These are phyloP conservation scores for Epinephelus moara DNA, from an alignment of 2,113 vertebrate genomes.

Conservation along the genomic window DNA sequence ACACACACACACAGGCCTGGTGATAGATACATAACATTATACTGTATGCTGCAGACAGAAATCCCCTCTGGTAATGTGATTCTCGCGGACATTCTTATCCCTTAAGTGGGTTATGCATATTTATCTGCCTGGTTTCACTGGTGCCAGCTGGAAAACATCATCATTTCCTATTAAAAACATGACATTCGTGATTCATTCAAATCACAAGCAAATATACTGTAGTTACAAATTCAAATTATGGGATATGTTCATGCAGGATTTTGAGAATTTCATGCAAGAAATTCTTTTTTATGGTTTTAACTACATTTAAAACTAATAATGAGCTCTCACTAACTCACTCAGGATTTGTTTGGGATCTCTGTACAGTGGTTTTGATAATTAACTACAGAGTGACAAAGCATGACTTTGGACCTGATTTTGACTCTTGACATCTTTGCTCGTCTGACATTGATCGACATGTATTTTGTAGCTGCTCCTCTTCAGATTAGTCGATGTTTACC, in stretches of 20 bases:
- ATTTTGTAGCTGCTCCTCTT: conserved; percentile 19
- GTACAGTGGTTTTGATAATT: not conserved
- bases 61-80: conserved; percentile 44
- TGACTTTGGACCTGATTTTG: not conserved
- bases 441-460: not conserved
- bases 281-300: not conserved
- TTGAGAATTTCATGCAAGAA: not conserved
- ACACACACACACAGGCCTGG: not conserved
- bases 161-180: not conserved
- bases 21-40: conserved; percentile 46
- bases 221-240: not conserved
- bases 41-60: conserved; percentile 28
- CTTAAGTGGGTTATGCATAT: conserved; percentile 45
- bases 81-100: conserved; percentile 27
- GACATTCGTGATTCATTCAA: not conserved
- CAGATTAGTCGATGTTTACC: conserved; percentile 6
- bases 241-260: not conserved
- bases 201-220: not conserved
- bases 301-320: not conserved
- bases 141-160: conserved; percentile 25
- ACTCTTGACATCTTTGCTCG: not conserved
- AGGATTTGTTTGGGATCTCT: not conserved
- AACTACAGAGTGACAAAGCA: not conserved
- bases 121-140: conserved; percentile 28
- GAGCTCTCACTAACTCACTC: not conserved